Evolutionary conservation across 1,140 invertebrate genomes (phyloP), one percentile per base, ranked within the genome.

Genomic region (Lethocerus indicus): DNA sequence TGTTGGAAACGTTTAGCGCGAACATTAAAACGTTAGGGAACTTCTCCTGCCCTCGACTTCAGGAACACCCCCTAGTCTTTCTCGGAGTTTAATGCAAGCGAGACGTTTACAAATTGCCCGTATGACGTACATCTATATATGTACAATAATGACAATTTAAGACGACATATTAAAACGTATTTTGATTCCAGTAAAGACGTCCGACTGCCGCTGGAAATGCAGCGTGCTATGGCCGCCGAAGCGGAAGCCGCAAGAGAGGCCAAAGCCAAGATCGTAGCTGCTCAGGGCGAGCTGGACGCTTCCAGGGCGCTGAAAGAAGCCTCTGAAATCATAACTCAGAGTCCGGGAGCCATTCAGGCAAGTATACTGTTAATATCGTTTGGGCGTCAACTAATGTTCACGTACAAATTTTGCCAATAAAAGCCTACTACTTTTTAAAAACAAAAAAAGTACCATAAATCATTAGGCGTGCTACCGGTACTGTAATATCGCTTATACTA

Each of bases 271-370:
- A 76, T 86, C 0, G 83, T 83, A 53, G 79, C 79, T 0, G 79
- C 79, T 23, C 79, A 83, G 59, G 80, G 87, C n/a, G 87, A 91
- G 66, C 84, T 87, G 68, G 86, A 85, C 58, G 88, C 89, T 1
- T 86, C 87, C 0, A 67, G 81, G 43, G 86, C 89, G 1, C 68
- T 94, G 0, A 86, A 87, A 54, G 86, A 92, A 60, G 89, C 90
- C 20, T 85, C 87, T 3, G 87, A 93, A 61, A 79, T 92, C 24
- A 87, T 93, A 45, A 74, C 79, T 12, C 76, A 83, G 49, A 84
- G 79, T 52, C 86, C 87, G n/a, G 82, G 83, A 5, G 88, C 89
- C 1, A 64, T 93, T 37, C 89, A 93, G 67, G 73, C 88, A 58
- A 50, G 61, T 29, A 59, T 68, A 9, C 65, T 67, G 61, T 66